Evolutionary conservation across 1,140 invertebrate species (phyloP), one percentile per base, ranked within the genome.

Genomic region (Zaprionus camerounensis): DNA sequence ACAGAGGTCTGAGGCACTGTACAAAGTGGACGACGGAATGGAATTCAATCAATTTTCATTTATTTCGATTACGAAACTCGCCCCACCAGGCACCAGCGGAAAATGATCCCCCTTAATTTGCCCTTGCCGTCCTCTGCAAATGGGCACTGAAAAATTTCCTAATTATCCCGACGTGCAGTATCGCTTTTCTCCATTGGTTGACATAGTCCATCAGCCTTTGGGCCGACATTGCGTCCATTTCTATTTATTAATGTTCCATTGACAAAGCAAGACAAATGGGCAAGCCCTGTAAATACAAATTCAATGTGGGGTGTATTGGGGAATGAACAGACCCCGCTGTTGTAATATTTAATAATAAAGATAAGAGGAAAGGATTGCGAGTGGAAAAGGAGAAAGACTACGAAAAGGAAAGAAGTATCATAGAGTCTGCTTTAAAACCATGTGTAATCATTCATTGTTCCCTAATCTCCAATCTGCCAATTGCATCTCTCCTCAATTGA

Each of bases 1-100:
- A 31, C 7, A 34, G 51, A 34, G 75, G 46, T 12, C 17, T 31
- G 11, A 22, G 46, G 17, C 17, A 17, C 15, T 13, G 20, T 4
- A 22, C 46, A 49, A 53, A 17, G 58, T 34, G 9, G 26, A 49
- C 34, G n/a, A 13, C 38, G 38, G n/a, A 88, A 91, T 91, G 88
- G 88, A 91, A 91, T 91, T 91, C 88, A 82, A 91, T 91, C 90
- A 91, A 91, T 91, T 91, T 91, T 87, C 88, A 91, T 91, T 91
- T 91, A 91, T 76, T 85, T 86, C 88, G 84, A 88, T 87, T 88
- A 72, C 81, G 51, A 76, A 73, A 81, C 70, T 82, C 83, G 77
- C 85, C 78, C 71, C 80, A 86, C 74, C 83, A 51, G 49, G 15
- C 41, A 71, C 56, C 17, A 61, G 24, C 15, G 9, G 46, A 53